These are phyloP conservation scores for Mionectes olivaceus DNA, from an alignment of 2,797 vertebrate species.

Conservation along the genomic window DNA sequence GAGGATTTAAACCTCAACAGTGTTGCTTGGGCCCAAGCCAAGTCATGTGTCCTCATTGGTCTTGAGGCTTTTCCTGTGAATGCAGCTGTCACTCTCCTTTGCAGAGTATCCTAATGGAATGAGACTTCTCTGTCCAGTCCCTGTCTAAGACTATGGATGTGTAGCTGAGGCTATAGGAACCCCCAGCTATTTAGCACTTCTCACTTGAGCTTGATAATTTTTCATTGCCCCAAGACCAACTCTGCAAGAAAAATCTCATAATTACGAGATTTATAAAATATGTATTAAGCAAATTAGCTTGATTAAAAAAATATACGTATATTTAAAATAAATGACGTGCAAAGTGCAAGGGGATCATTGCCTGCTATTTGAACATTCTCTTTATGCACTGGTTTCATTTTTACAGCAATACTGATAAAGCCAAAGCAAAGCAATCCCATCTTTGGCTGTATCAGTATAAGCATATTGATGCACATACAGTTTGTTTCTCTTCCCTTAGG, in stretches of 20 bases:
- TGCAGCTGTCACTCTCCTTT: slow-evolving; percentile 47
- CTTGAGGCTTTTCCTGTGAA: slow-evolving; percentile 59
- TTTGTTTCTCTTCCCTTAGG: neutral
- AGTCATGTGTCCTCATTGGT: slow-evolving; percentile 39
- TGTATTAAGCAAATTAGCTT: neutral
- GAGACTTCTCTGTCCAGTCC: slow-evolving; percentile 10
- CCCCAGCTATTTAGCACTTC: neutral
- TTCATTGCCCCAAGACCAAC: neutral
- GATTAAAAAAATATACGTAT: slow-evolving; percentile 6
- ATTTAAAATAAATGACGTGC: neutral
- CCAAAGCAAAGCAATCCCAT: neutral
- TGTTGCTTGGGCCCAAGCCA: slow-evolving; percentile 44
- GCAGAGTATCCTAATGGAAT: slow-evolving; percentile 18
- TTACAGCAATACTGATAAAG: neutral
- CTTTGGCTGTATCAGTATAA: neutral
- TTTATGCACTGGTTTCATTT: neutral
- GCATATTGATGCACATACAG: neutral
- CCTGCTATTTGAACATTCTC: neutral
- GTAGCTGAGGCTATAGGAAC: neutral
- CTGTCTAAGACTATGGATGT: neutral
- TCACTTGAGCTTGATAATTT: neutral
- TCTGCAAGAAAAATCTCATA: neutral
- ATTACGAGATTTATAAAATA: neutral
- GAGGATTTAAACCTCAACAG: slow-evolving; percentile 40
- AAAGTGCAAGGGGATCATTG: neutral